Evolutionary conservation across 1,140 invertebrate species (phyloP), one percentile per base, ranked within the genome.

Genomic region (Limonius californicus): DNA sequence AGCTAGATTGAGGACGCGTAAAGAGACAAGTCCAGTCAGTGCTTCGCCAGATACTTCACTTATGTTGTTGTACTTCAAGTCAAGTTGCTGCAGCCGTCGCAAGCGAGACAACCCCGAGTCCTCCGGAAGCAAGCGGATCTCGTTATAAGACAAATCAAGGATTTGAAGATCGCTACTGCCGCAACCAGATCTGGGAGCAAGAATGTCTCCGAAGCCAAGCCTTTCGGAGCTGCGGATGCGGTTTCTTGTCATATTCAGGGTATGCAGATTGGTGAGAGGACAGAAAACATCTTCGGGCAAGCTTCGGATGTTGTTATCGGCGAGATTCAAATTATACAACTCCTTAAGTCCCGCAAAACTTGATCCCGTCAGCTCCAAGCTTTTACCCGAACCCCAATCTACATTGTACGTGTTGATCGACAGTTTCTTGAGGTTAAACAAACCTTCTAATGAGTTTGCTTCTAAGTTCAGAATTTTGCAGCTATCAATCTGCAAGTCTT

Each of bases 231-330:
- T 86, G 47, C 82, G 81, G 63, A 95, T 85, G 68, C 86, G 84
- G 76, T 95, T 94, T 18, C 84, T 81, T 8, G 91, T 93, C 61
- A 94, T 80, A 79, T 96, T 95, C 18, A 97, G 79, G 53, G 86
- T 83, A 70, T 90, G 89, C 4, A 97, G 79, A 70, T 89, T 90
- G 54, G 83, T 82, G 60, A 96, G 77, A 2, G 86, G 82, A 73
- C 91, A 94, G 56, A 94, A 86, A 23, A 88, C 81, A 42, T 85
- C 85, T 11, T 84, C 84, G 1, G 92, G 89, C 65, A 95, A 73
- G 1, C 85, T 81, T 55, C 86, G 82, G 53, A 95, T 84, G 77
- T 94, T 92, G 77, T 92, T 95, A 72, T 89, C 84, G 54, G 86
- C 82, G 64, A 95, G 78, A 79, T 95, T 88, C 61, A 95, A 80